These are phyloP conservation scores for Sciaenops ocellatus DNA, from an alignment of 2,797 vertebrate genomes.

Conservation along the genomic window DNA sequence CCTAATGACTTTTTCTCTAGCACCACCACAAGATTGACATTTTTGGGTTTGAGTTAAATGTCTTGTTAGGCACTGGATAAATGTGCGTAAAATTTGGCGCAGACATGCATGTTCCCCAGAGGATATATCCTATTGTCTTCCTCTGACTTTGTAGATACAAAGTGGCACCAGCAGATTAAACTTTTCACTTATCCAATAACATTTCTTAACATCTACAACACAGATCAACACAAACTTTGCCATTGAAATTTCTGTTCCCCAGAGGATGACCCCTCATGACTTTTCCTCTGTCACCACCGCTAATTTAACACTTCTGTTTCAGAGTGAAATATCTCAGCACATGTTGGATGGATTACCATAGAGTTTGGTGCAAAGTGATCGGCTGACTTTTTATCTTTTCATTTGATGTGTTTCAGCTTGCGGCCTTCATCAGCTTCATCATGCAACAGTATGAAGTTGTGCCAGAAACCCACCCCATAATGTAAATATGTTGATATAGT, in stretches of 20 bases:
- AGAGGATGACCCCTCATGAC: background rate
- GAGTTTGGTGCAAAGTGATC: background rate
- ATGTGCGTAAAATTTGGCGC: background rate
- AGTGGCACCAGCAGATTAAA: background rate
- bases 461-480: background rate
- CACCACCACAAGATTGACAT: background rate
- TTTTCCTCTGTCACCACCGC: background rate
- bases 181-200: background rate
- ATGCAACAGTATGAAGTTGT: background rate
- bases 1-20: background rate
- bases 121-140: background rate
- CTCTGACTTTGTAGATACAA: background rate
- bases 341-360: background rate
- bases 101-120: background rate
- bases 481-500: background rate
- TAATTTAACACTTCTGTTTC: background rate
- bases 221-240: background rate
- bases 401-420: background rate
- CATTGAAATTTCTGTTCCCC: background rate
- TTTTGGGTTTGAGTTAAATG: background rate
- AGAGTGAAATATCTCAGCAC: background rate
- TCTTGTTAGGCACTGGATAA: background rate
- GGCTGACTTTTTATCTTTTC: background rate
- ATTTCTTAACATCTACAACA: background rate
- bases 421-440: background rate